Evolutionary conservation across 2,113 vertebrate species (phyloP).

Genomic region (Rhineura floridana): DNA sequence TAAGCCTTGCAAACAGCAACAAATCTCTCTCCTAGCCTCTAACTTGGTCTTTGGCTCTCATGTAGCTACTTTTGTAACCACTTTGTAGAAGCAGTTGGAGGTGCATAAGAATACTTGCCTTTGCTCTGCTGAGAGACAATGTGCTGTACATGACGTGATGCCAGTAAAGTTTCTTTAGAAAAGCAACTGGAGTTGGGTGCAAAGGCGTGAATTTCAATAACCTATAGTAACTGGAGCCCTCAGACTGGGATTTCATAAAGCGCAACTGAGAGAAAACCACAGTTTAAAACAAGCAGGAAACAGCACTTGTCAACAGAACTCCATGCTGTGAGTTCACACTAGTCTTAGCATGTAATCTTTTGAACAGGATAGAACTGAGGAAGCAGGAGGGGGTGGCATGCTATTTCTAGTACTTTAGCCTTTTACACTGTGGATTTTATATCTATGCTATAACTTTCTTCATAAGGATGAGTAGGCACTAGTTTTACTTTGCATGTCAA

Average conservation of each 20-base stretch:
- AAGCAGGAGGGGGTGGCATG: neutral
- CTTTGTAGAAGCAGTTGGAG: constrained; percentile 36
- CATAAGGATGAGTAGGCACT: constrained; percentile 40
- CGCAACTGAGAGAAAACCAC: constrained; percentile 30
- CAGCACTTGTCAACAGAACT: constrained; percentile 10
- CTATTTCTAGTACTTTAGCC: neutral
- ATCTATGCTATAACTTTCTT: constrained; percentile 8
- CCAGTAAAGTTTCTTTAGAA: constrained; percentile 38
- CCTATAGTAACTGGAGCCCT: neutral
- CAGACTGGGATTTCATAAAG: constrained; percentile 39
- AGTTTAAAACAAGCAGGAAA: constrained; percentile 10
- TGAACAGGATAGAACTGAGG: neutral
- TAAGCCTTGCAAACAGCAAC: constrained; percentile 49
- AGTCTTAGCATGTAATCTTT: neutral
- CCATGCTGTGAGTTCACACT: accelerated
- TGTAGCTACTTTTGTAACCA: constrained; percentile 47
- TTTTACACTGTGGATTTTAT: neutral
- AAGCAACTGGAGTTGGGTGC: constrained; percentile 35
- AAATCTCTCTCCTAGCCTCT: neutral
- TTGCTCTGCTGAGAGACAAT: neutral
- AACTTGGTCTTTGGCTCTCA: constrained; percentile 42
- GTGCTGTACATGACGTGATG: neutral
- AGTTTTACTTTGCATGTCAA: constrained; percentile 49
- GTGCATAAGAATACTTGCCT: constrained; percentile 2
- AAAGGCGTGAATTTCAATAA: constrained; percentile 35